A percentile compares a stretch with the other conserved stretches of the same genome.
Evolutionary conservation across 2,797 vertebrate genomes (phyloP).

Genomic region (Menidia menidia): DNA sequence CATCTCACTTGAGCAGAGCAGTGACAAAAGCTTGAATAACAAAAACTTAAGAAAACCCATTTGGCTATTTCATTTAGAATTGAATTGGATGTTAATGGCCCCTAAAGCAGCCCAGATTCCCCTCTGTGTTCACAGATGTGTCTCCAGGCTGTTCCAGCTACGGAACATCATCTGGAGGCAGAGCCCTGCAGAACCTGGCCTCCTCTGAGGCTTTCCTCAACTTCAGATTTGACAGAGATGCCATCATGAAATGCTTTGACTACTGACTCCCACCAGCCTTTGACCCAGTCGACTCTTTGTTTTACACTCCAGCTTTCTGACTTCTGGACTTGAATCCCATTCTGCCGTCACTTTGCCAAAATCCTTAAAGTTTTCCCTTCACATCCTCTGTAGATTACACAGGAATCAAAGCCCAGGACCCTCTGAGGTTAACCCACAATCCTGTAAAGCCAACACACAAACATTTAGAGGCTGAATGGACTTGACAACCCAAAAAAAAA

Average conservation of each 20-base stretch:
- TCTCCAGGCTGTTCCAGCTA: constrained; percentile 73
- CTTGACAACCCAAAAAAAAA: constrained; percentile 42
- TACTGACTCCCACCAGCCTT: constrained; percentile 57
- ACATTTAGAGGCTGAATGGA: constrained; percentile 5
- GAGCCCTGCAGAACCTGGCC: constrained; percentile 81
- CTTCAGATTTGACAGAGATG: constrained; percentile 94
- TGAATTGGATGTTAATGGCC: too few relatives aligned
- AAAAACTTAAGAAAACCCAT: too few relatives aligned
- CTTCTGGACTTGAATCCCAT: constrained; percentile 7
- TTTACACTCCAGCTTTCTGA: background rate
- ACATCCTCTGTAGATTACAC: background rate
- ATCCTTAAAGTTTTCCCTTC: constrained; percentile 1
- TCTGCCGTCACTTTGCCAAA: too few relatives aligned
- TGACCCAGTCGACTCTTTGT: constrained; percentile 8
- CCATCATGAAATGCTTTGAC: constrained; percentile 97
- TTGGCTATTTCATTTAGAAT: too few relatives aligned
- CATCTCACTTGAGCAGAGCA: too few relatives aligned
- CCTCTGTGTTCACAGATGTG: constrained; percentile 62
- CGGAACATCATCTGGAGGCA: constrained; percentile 76
- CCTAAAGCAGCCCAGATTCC: background rate
- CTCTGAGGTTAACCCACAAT: background rate
- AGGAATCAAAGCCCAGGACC: background rate
- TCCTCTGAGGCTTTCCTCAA: constrained; percentile 93
- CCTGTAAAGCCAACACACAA: constrained; percentile 16
- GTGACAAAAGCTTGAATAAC: too few relatives aligned